Evolutionary conservation across 2,888 invertebrate species (phyloP).

Genomic region (Tachina fera): DNA sequence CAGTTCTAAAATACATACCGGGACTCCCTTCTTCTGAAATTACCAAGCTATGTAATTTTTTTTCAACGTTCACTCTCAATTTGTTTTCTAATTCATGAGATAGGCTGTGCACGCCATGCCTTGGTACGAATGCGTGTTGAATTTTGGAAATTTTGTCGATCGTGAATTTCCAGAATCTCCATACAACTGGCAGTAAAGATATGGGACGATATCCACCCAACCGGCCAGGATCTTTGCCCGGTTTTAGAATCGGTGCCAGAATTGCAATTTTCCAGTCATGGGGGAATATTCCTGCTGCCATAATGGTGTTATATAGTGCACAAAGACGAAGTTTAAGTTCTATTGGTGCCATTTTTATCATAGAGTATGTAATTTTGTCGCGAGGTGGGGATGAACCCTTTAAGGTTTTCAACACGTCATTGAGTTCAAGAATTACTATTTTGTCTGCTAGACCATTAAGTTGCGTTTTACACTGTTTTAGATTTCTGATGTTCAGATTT

Average conservation of each 20-base stretch:
- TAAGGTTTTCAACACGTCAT: neutral
- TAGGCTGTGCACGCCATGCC: conserved; percentile 7
- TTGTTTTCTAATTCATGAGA: conserved; percentile 1
- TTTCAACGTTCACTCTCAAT: neutral
- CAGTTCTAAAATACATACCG: neutral
- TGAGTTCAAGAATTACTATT: neutral
- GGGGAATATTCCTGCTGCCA: neutral
- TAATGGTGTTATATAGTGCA: neutral
- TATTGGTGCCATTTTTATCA: neutral
- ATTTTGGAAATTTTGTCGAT: neutral
- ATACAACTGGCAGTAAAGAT: neutral
- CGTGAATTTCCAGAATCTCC: conserved; percentile 12
- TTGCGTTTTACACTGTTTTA: neutral
- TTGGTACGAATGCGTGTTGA: conserved; percentile 15
- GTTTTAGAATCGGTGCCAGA: conserved; percentile 10
- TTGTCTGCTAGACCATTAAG: neutral
- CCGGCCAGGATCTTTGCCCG: neutral
- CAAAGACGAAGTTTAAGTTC: neutral
- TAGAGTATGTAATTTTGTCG: conserved; percentile 4
- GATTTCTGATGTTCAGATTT: neutral
- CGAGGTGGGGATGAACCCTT: neutral
- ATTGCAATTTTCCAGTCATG: conserved; percentile 26
- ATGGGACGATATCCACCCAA: conserved; percentile 4
- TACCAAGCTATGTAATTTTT: neutral
- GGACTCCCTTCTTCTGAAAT: conserved; percentile 18